Evolutionary conservation across 2,888 invertebrate genomes (phyloP).

Genomic region (Oithona nana): DNA sequence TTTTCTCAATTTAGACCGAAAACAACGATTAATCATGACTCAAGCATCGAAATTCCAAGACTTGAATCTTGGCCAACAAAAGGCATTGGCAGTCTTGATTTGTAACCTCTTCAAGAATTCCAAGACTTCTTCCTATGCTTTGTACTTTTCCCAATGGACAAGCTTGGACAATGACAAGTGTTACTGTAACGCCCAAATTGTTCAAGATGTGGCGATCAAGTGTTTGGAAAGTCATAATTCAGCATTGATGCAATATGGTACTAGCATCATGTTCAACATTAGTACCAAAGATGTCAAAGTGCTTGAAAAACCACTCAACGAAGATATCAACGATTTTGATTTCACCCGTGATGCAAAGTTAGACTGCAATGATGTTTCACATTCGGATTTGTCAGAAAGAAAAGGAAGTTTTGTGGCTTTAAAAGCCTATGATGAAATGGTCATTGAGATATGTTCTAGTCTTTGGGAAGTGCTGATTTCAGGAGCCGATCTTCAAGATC

Average conservation of each 20-base stretch:
- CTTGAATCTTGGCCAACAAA: background rate
- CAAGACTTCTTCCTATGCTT: background rate
- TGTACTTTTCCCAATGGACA: background rate
- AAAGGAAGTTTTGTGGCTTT: background rate
- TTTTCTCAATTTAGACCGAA: background rate
- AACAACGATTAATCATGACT: background rate
- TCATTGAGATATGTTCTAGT: background rate
- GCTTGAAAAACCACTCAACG: background rate
- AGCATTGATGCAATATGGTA: background rate
- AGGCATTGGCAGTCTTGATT: background rate
- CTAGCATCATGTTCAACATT: background rate
- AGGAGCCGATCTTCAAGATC: background rate
- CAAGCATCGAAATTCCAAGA: background rate
- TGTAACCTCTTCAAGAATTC: background rate
- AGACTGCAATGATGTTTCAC: background rate
- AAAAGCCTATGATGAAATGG: background rate
- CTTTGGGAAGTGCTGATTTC: background rate
- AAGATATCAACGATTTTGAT: background rate
- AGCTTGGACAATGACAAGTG: background rate
- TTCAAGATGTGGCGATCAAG: background rate
- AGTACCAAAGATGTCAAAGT: background rate
- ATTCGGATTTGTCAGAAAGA: background rate
- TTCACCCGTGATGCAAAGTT: background rate
- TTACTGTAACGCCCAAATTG: background rate
- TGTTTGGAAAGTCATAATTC: background rate